Evolutionary conservation across 2,113 vertebrate genomes (phyloP), one percentile per base, ranked within the genome.

Genomic region (Eretmochelys imbricata): DNA sequence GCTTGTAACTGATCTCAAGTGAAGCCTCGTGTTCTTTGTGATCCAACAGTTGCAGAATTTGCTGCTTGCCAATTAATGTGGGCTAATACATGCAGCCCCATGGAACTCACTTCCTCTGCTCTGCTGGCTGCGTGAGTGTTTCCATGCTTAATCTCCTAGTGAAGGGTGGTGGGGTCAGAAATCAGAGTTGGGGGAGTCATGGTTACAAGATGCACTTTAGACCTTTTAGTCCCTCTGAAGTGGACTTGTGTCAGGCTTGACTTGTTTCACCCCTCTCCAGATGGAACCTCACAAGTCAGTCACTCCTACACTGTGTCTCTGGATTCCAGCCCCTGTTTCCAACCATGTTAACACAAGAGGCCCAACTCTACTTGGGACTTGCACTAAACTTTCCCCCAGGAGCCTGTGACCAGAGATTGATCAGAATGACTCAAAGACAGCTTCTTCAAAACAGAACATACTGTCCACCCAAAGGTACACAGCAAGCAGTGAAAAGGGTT

Each of bases 401-500:
- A 51, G 8, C n/a, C 6, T 55, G 83, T 89, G 54, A 84, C 31
- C 31, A 87, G 20, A n/a, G 31, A 5, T 35, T 59, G 42, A 94
- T 69, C 10, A 95, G 27, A 54, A 49, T 84, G n/a, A 38, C 12
- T 90, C 76, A 84, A 87, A 85, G 65, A 3, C 0, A 12, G 65
- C 69, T 89, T 93, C 48, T 69, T 69, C 17, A 80, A 85, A 54
- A 4, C 29, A 86, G 89, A 49, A 35, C 1, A 54, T 38, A 10
- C 3, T 46, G n/a, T 46, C 6, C 38, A 42, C 20, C 69, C 69
- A 75, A 38, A 75, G 22, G 50, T 49, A 27, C 19, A 62, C 31
- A 22, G 2, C 1, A 79, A 17, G 16, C 79, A 65, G 0, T 2
- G 25, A 88, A 88, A 89, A 76, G 0, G 0, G 20, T 0, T 42